Base-by-base conservation (phyloP, 2,888 invertebrate genomes). In the Caenorhabditis parvicauda region DNA sequence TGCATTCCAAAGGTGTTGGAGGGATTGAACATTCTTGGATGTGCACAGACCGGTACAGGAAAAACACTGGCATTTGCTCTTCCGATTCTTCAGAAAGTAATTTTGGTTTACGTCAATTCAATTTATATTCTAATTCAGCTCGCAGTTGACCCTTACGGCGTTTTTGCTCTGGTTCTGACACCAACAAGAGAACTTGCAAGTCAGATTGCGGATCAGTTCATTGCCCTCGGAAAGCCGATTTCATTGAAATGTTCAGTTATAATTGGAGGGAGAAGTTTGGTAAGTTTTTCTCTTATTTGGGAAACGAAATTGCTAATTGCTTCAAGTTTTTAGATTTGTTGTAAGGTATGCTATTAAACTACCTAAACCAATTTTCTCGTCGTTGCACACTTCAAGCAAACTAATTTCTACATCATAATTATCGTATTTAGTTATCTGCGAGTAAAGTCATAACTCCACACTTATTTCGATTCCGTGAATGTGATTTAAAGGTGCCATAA, bases 41-140 rank as follows among this genome's bases (percentile, higher is more conserved):
- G 92, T 74, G 93, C 95, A 0, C 93, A 95, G 83, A 98, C 96
- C 7, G 96, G 96, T 14, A 94, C 93, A 54, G 96, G 96, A 1
- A 98, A 98, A 85, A 98, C 98, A 0, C 88, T 96, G 78, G 93
- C 96, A 0, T 98, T 98, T 86, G 94, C 92, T 0, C 51, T 76
- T 12, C 78, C 78, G 4, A 79, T 78, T 45, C 56, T 78, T 9
- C 68, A 79, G 19, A 61, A 78, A 63, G 75, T 75, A 45, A 5
- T 50, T 1, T 3, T 22, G n/a, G n/a, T n/a, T n/a, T n/a, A n/a
- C n/a, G n/a, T n/a, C n/a, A n/a, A n/a, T n/a, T n/a, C n/a, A n/a
- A 32, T 14, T 32, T n/a, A n/a, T n/a, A 38, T 38, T 32, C 22
- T 1, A 29, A 52, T 74, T 45, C 42, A 76, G 68, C 59, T 96